Base-by-base conservation (phyloP, 2,888 invertebrate genomes). In the Hypomecis punctinalis region DNA sequence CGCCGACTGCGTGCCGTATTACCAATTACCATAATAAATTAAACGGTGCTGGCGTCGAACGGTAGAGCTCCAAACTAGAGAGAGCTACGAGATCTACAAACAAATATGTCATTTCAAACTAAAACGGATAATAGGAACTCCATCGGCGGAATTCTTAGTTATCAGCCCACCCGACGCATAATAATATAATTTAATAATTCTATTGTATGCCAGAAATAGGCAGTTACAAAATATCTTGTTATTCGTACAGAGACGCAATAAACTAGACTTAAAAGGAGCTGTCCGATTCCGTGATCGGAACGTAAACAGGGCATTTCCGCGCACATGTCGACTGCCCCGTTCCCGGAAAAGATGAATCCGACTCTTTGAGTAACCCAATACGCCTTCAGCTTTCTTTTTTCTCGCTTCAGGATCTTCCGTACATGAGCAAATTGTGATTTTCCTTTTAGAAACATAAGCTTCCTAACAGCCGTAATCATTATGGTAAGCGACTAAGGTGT, bases 221-320 rank as follows among this genome's bases (percentile, higher is more conserved):
- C 13, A 69, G 82, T 86, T 88, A 86, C 88, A 84, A 84, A 87
- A 87, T 81, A 80, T 78, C 82, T 84, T 83, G 85, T 84, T 84
- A 82, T 77, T 82, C 78, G 78, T 79, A 82, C 77, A 74, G 78
- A 78, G 75, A 76, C 79, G 81, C 81, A 80, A 83, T 85, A 85
- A 85, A 87, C 81, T 76, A 73, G 71, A 71, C 89, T 78, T 86
- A 85, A 88, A 91, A 87, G 90, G 89, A 80, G 78, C 72, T 84
- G 83, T 80, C 85, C 86, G 80, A 88, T 87, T 84, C 82, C 80
- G 85, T 85, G 82, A 83, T 81, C 79, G 73, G 79, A 82, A 84
- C 85, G 84, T 85, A 88, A 88, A 89, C 87, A 87, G 80, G 73
- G 79, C 78, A 82, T 88, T 88, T 89, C 88, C 88, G 86, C 80